Evolutionary conservation across 2,888 invertebrate genomes (phyloP).

Genomic region (Nomada fabriciana): DNA sequence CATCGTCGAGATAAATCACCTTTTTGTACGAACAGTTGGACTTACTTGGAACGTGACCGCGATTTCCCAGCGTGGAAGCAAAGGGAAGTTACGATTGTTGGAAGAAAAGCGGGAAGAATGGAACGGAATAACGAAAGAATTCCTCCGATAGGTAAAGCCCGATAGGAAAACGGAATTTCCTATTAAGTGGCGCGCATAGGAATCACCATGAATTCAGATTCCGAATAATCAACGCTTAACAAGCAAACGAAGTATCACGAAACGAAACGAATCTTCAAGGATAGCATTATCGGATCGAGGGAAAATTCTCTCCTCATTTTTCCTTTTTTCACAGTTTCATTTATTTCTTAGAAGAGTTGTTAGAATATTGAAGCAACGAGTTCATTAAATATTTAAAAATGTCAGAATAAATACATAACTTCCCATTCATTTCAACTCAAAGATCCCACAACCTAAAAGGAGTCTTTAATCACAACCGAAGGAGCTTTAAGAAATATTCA

Average conservation of each 20-base stretch:
- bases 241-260: constrained; percentile 34
- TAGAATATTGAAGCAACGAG: too few relatives aligned
- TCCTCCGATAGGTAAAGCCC: constrained; percentile 23
- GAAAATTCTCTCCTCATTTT: neutral
- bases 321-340: neutral
- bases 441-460: too few relatives aligned
- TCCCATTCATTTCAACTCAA: neutral
- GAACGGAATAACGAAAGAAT: constrained; percentile 43
- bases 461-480: too few relatives aligned
- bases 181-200: constrained; percentile 47
- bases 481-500: too few relatives aligned
- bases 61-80: constrained; percentile 32
- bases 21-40: constrained; percentile 53
- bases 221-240: constrained; percentile 38
- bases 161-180: constrained; percentile 56
- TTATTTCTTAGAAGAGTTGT: too few relatives aligned
- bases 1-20: constrained; percentile 50
- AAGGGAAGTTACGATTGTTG: constrained; percentile 33
- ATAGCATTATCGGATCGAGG: neutral
- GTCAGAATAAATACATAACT: neutral
- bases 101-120: constrained; percentile 6
- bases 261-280: constrained; percentile 15
- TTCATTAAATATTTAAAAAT: too few relatives aligned
- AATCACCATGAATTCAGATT: constrained; percentile 40
- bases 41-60: constrained; percentile 49